Evolutionary conservation across 2,113 vertebrate genomes (phyloP).

Genomic region (Grallaria varia): DNA sequence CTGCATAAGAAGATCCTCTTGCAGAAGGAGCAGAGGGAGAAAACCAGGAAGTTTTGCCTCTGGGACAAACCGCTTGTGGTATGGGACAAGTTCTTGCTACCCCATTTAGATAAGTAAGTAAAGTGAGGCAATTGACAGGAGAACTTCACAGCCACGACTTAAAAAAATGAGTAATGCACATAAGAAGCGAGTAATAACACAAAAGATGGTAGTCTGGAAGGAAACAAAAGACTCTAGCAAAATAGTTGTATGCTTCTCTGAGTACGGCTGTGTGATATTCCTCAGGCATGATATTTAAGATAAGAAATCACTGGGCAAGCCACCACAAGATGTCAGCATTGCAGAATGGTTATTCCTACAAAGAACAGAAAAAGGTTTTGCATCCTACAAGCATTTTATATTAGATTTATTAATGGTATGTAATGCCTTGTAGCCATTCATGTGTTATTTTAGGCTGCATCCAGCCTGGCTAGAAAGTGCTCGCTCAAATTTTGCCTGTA

Average conservation of each 20-base stretch:
- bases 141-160: neutral
- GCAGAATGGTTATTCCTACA: neutral
- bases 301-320: neutral
- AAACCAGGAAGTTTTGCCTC: neutral
- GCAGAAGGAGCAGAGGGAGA: neutral
- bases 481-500: neutral
- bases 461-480: neutral
- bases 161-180: neutral
- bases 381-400: neutral
- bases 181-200: neutral
- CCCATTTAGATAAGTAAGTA: neutral
- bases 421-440: neutral
- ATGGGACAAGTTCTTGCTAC: neutral
- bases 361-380: neutral
- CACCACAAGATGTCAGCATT: conserved; percentile 63
- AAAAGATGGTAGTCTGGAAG: neutral
- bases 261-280: neutral
- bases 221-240: neutral
- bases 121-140: neutral
- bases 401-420: neutral
- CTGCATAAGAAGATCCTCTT: neutral
- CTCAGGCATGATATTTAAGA: neutral
- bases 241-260: neutral
- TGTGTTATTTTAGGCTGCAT: neutral
- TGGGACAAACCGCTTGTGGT: neutral